Percentiles rank a stretch among this genome's conserved stretches.
These are phyloP conservation scores for Ostrea denselamellosa DNA, from an alignment of 1,140 invertebrate species.

Conservation along the genomic window DNA sequence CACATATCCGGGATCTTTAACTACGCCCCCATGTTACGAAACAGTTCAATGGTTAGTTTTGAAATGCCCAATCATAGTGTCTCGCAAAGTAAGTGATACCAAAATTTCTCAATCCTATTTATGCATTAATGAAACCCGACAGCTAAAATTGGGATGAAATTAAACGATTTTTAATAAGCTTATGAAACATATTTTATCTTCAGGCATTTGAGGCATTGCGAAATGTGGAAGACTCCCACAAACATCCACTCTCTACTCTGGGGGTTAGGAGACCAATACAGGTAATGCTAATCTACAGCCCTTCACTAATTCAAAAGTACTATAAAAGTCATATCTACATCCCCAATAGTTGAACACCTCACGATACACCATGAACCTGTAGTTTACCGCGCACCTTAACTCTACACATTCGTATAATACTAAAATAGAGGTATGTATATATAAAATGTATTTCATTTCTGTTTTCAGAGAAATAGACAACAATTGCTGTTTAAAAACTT, in stretches of 20 bases:
- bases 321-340: no score
- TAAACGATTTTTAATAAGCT: not conserved
- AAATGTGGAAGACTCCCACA: not conserved
- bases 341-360: no score
- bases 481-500: no score
- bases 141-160: not conserved
- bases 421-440: no score
- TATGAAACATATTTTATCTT: not conserved
- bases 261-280: slow-evolving; percentile 14
- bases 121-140: not conserved
- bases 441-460: no score
- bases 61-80: slow-evolving; percentile 10
- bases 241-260: not conserved
- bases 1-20: slow-evolving; percentile 85
- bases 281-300: not conserved
- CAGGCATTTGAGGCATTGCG: slow-evolving; percentile 24
- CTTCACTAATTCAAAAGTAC: no score
- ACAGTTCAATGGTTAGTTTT: slow-evolving; percentile 86
- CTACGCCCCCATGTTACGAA: slow-evolving; percentile 86
- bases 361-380: no score
- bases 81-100: not conserved
- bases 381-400: no score
- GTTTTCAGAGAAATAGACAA: no score
- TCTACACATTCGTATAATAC: no score
- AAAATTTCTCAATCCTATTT: not conserved